Evolutionary conservation across 2,888 invertebrate genomes (phyloP).

Genomic region (Petrophora chlorosata): DNA sequence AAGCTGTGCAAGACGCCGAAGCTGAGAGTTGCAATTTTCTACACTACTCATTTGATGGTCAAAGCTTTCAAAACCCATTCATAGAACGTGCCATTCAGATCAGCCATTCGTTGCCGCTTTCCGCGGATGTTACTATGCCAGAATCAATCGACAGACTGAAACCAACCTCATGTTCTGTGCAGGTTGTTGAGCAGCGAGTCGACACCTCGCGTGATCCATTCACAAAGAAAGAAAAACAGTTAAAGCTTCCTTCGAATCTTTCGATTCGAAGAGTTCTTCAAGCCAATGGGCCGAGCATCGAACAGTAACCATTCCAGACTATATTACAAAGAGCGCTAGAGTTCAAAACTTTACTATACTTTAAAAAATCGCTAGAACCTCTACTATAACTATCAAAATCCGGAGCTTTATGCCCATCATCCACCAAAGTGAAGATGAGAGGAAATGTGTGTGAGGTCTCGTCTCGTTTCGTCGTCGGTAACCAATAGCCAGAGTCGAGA

Average conservation of each 20-base stretch:
- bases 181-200: slow-evolving; percentile 28
- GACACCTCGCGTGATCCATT: slow-evolving; percentile 30
- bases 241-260: slow-evolving; percentile 27
- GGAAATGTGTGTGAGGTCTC: too few species aligned
- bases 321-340: slow-evolving; percentile 10
- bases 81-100: slow-evolving; percentile 6
- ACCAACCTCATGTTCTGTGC: slow-evolving; percentile 28
- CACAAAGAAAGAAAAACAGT: slow-evolving; percentile 29
- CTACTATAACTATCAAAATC: too few species aligned
- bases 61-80: slow-evolving; percentile 16
- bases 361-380: too few species aligned
- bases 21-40: slow-evolving; percentile 24
- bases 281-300: slow-evolving; percentile 8
- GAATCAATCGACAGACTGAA: slow-evolving; percentile 6
- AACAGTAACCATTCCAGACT: background rate
- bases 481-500: too few species aligned
- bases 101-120: slow-evolving; percentile 2
- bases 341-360: background rate
- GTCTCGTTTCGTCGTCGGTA: too few species aligned
- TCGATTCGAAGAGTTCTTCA: slow-evolving; percentile 10
- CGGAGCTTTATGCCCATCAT: too few species aligned
- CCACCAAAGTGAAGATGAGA: too few species aligned
- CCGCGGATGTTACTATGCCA: background rate
- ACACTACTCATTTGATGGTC: slow-evolving; percentile 22
- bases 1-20: slow-evolving; percentile 18